Percentiles rank a stretch among this genome's conserved stretches.
Evolutionary conservation across 2,797 vertebrate species (phyloP).

Genomic region (Danio jaintianensis): DNA sequence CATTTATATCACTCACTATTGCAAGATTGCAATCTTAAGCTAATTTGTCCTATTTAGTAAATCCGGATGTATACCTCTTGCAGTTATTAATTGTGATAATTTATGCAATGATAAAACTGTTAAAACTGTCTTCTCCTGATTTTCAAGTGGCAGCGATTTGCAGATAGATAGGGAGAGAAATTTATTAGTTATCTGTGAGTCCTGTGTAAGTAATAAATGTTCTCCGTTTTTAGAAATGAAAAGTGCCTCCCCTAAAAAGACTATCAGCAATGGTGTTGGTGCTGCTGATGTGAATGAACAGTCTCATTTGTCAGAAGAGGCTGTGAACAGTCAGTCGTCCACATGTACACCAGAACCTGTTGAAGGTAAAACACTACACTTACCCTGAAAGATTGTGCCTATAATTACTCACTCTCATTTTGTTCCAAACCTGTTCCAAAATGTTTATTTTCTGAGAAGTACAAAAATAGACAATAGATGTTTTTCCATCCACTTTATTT

Average conservation of each 20-base stretch:
- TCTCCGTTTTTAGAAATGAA: slow-evolving; percentile 49
- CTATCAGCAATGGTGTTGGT: slow-evolving; percentile 27
- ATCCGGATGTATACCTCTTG: too few relatives aligned
- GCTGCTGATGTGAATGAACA: slow-evolving; percentile 23
- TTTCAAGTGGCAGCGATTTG: not conserved
- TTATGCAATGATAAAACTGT: not conserved
- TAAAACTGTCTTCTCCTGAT: too few relatives aligned
- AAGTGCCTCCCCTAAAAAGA: slow-evolving; percentile 45
- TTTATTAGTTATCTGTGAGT: not conserved
- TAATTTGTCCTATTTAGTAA: too few relatives aligned
- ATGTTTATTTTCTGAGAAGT: not conserved
- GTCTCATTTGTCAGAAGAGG: slow-evolving; percentile 41
- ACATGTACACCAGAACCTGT: not conserved
- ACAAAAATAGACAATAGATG: too few relatives aligned
- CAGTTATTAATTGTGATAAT: not conserved
- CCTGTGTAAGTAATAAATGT: not conserved
- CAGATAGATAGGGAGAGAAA: slow-evolving; percentile 8
- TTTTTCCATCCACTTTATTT: too few relatives aligned
- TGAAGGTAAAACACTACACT: slow-evolving; percentile 42
- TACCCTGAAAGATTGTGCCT: not conserved
- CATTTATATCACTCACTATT: too few relatives aligned
- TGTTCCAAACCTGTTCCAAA: not conserved
- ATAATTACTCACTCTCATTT: not conserved
- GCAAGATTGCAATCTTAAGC: too few relatives aligned
- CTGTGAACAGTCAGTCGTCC: slow-evolving; percentile 9